Evolutionary conservation across 2,113 vertebrate species (phyloP).

Genomic region (Riparia riparia): DNA sequence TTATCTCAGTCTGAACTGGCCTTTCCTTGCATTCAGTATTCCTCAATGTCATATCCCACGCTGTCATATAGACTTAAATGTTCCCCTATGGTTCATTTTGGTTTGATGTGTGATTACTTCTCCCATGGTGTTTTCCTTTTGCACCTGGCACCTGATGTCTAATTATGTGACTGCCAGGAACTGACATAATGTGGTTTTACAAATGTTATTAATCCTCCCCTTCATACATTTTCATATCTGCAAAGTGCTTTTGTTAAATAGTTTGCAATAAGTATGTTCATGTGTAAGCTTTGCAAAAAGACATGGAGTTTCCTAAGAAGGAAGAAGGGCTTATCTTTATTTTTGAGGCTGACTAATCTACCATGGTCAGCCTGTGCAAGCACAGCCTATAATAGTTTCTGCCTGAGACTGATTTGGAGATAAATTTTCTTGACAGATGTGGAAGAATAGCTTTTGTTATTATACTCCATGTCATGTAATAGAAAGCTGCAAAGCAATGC

Average conservation of each 20-base stretch:
- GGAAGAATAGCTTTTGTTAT: neutral
- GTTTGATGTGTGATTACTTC: neutral
- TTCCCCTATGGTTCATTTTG: neutral
- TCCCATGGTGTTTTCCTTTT: neutral
- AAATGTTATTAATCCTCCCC: neutral
- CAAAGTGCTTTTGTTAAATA: neutral
- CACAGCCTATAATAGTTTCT: neutral
- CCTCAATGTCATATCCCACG: neutral
- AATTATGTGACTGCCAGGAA: neutral
- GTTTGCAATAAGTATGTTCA: neutral
- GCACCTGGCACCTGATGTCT: neutral
- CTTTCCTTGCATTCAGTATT: neutral
- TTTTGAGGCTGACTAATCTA: neutral
- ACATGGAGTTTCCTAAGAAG: neutral
- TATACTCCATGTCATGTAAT: neutral
- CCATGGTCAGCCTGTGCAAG: neutral
- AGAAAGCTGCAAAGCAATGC: neutral
- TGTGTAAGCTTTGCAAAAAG: neutral
- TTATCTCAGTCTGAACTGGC: neutral
- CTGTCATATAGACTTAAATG: neutral
- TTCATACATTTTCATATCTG: neutral
- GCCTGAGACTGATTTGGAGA: slow-evolving; percentile 9
- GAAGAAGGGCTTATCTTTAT: neutral
- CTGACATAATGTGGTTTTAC: neutral
- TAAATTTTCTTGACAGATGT: slow-evolving; percentile 48